These are phyloP conservation scores for Bufo bufo DNA, from an alignment of 2,113 vertebrate species.

Conservation along the genomic window DNA sequence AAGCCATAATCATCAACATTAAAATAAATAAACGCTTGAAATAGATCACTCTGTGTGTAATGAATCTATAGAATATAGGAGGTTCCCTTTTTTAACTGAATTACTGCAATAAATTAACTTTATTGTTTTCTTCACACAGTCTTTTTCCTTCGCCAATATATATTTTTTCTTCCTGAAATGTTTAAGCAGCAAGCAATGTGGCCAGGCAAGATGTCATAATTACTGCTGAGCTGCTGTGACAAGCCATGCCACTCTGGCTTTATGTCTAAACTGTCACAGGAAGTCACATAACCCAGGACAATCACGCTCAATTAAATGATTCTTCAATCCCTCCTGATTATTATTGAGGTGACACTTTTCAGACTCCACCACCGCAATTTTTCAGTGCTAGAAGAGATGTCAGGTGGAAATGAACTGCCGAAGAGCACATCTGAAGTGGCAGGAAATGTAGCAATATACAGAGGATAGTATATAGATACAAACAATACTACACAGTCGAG, in stretches of 20 bases:
- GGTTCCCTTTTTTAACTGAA: too few species aligned
- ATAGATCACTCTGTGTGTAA: too few species aligned
- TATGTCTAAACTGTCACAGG: constrained; percentile 21
- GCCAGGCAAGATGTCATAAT: constrained; percentile 34
- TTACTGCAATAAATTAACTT: too few species aligned
- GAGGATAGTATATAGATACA: not conserved
- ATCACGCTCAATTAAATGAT: constrained; percentile 49
- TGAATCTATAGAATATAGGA: too few species aligned
- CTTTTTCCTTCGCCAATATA: not conserved
- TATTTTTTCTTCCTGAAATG: constrained; percentile 1
- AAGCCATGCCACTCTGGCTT: constrained; percentile 44
- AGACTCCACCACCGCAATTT: constrained; percentile 31
- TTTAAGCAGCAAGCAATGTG: constrained; percentile 16
- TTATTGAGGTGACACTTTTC: constrained; percentile 43
- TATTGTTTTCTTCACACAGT: not conserved
- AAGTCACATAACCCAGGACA: constrained; percentile 7
- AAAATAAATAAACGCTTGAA: too few species aligned
- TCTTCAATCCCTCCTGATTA: constrained; percentile 22
- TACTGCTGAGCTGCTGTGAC: constrained; percentile 29
- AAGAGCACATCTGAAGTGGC: not conserved
- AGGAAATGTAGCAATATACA: not conserved
- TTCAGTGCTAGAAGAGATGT: not conserved
- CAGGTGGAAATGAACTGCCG: not conserved
- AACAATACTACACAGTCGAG: not conserved
- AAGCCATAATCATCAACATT: too few species aligned